Conservation (phyloP, 2,113 vertebrate genomes). For the Burhinus oedicnemus region DNA sequence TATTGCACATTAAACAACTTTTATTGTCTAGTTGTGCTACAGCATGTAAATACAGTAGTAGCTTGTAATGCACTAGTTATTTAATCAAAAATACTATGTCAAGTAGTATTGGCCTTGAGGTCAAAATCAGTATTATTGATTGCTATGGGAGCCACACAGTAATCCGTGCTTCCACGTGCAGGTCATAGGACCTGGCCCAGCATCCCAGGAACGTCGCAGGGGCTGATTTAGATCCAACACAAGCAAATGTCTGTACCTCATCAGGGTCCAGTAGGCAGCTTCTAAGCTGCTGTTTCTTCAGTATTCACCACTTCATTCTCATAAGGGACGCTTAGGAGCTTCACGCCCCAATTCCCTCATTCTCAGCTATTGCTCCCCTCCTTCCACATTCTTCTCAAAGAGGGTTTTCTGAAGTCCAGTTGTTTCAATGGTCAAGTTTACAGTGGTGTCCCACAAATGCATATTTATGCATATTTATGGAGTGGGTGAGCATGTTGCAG, state of each 20-base stretch:
- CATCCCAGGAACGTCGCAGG: background rate
- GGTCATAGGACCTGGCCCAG: background rate
- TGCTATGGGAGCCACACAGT: background rate
- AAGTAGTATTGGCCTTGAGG: background rate
- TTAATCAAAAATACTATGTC: background rate
- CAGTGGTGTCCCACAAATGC: background rate
- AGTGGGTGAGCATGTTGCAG: background rate
- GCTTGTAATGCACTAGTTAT: background rate
- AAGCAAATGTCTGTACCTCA: background rate
- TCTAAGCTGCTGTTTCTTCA: background rate
- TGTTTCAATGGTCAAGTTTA: background rate
- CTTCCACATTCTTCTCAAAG: background rate
- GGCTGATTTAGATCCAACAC: background rate
- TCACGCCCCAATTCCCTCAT: background rate
- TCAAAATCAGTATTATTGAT: background rate
- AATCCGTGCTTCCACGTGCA: rapidly evolving
- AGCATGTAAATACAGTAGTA: background rate
- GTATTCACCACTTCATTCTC: background rate
- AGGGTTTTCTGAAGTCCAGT: background rate
- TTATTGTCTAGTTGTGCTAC: background rate
- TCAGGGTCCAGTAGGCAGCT: background rate
- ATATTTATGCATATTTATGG: background rate
- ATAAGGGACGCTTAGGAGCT: background rate
- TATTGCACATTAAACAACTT: background rate
- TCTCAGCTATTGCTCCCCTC: background rate